A percentile compares a stretch with the other conserved stretches of the same genome.
phyloP scores from a whole-genome alignment of 2,888 invertebrate genomes.

The Anthoptus insignis region DNA sequence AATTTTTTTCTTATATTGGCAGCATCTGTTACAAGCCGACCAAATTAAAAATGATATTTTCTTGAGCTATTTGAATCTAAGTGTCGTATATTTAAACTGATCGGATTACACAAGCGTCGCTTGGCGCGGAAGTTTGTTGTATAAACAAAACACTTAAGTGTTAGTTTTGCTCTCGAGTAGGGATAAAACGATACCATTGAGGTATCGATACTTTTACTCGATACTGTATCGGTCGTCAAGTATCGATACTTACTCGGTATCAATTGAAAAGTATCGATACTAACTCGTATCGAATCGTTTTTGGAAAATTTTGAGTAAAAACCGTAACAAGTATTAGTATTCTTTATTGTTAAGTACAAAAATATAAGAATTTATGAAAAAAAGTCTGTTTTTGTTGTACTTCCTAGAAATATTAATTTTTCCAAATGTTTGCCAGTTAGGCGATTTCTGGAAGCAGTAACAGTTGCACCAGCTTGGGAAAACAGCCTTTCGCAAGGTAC shows the following conservation, averaged over 20 bases:
- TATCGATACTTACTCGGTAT: conserved; percentile 32
- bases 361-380: neutral
- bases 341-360: too few relatives aligned
- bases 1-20: too few relatives aligned
- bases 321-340: too few relatives aligned
- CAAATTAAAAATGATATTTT: too few relatives aligned
- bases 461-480: conserved; percentile 37
- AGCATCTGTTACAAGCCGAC: too few relatives aligned
- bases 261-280: conserved; percentile 13
- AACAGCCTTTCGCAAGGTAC: conserved; percentile 33
- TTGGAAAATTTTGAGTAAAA: neutral
- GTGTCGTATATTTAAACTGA: too few relatives aligned
- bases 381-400: neutral
- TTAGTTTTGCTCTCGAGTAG: too few relatives aligned
- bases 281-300: neutral
- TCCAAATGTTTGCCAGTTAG: conserved; percentile 37
- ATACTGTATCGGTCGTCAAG: conserved; percentile 32
- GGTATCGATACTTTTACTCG: conserved; percentile 24
- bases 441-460: conserved; percentile 37
- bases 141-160: too few relatives aligned
- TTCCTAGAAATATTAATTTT: conserved; percentile 20
- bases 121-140: too few relatives aligned
- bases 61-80: too few relatives aligned
- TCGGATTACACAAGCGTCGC: too few relatives aligned
- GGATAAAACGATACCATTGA: conserved; percentile 6